Base-by-base conservation (phyloP, 2,113 vertebrate genomes). In the Psephotus haematonotus region DNA sequence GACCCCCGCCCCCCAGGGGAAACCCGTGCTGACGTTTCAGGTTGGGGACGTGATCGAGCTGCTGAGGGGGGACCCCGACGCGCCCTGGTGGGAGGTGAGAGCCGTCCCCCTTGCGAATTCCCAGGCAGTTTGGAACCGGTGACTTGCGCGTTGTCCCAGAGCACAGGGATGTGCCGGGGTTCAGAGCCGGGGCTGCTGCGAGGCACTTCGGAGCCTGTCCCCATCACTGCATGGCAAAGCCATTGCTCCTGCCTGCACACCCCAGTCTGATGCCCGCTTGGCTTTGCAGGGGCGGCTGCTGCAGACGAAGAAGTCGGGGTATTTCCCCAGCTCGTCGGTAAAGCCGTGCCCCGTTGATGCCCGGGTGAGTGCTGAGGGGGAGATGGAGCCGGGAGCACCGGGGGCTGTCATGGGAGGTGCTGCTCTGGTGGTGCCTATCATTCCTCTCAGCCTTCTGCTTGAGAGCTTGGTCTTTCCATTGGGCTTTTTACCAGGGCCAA, bases 61-160 rank as follows among this genome's bases (percentile, higher is more conserved):
- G 74, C 98, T 99, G 50, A 98, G 99, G 69, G 99, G 99, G 3
- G 99, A 99, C 94, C 99, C 99, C 0, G 99, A 99, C 86, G 98
- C 99, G 0, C 95, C 98, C 0, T 99, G 99, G 99, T 99, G 99
- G 99, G 99, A 99, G 99, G 99, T 99, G 97, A 93, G 98, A 86
- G 22, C 0, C 0, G 5, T 57, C 65, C 57, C 59, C 39, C 29
- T 25, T 0, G 4, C 3, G 7, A 70, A 3, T 29, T 7, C 31
- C 60, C 4, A 2, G 39, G 2, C 11, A 17, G 11, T 27, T 47
- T 24, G 9, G 31, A 78, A n/a, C 49, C 35, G 6, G 4, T 4
- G 7, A 5, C 23, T 50, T 35, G 27, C 14, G 7, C 70, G 0
- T 20, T 3, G 0, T 68, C 47, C 39, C 43, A 0, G 31, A 23